Percentiles rank a stretch among this genome's conserved stretches.
Evolutionary conservation across 2,113 vertebrate genomes (phyloP).

Genomic region (Brachyistius frenatus): DNA sequence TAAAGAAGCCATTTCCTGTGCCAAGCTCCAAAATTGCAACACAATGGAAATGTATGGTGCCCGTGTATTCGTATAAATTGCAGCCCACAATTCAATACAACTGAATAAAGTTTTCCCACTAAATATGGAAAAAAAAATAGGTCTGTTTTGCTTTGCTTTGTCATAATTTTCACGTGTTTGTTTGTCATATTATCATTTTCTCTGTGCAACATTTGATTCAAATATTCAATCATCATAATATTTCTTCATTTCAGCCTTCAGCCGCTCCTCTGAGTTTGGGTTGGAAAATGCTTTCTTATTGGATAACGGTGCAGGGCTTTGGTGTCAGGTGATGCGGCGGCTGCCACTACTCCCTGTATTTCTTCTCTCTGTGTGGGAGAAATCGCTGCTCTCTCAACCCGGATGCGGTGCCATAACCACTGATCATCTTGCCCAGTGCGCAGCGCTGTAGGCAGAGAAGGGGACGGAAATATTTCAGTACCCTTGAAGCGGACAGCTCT

Average conservation of each 20-base stretch:
- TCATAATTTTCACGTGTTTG: too few species aligned
- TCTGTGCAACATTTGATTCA: too few species aligned
- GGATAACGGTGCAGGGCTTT: constrained; percentile 59
- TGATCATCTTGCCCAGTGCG: constrained; percentile 57
- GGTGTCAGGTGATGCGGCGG: constrained; percentile 80
- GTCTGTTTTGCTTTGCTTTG: too few species aligned
- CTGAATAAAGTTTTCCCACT: too few species aligned
- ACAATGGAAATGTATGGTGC: too few species aligned
- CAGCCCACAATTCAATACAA: too few species aligned
- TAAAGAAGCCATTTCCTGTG: too few species aligned
- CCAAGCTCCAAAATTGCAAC: too few species aligned
- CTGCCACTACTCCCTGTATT: constrained; percentile 64
- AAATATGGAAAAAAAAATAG: too few species aligned
- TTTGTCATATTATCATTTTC: too few species aligned
- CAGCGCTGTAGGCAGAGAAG: constrained; percentile 46
- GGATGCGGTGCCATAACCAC: constrained; percentile 71
- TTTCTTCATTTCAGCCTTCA: too few species aligned
- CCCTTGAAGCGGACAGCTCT: constrained; percentile 74
- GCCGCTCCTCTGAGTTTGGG: constrained; percentile 36
- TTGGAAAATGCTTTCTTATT: constrained; percentile 66
- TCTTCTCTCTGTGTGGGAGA: constrained; percentile 33
- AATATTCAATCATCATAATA: neutral
- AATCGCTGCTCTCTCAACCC: constrained; percentile 68
- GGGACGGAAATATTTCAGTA: constrained; percentile 72
- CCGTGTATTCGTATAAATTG: too few species aligned